A percentile compares a stretch with the other conserved stretches of the same genome.
Conservation (phyloP, 1,140 invertebrate species). For the Acromyrmex heyeri region DNA sequence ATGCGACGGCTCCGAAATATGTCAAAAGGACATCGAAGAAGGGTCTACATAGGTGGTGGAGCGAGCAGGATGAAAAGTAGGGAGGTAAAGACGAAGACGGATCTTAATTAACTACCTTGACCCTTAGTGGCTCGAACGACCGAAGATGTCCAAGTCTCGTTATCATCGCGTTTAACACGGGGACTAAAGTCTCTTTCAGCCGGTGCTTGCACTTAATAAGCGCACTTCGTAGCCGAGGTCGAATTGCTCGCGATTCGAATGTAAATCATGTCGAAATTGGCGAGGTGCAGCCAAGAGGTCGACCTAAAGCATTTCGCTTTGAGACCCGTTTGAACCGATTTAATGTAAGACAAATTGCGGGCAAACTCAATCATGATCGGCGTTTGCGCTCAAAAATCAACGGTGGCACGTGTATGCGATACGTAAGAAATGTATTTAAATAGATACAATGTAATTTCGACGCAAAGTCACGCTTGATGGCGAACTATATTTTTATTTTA, state of each 20-base stretch:
- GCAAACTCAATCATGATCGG: conserved; percentile 11
- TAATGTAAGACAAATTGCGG: conserved; percentile 25
- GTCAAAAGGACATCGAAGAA: neutral
- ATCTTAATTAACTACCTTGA: conserved; percentile 43
- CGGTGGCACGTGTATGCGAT: conserved; percentile 5
- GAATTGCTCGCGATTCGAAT: conserved; percentile 49
- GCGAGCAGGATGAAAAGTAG: neutral
- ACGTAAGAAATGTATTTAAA: neutral
- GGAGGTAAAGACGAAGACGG: neutral
- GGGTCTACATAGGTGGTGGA: neutral
- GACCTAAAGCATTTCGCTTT: conserved; percentile 42
- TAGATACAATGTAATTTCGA: neutral
- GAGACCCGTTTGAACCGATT: conserved; percentile 16
- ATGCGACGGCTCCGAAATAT: conserved; percentile 2
- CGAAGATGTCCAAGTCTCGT: conserved; percentile 47
- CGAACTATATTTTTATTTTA: conserved; percentile 18
- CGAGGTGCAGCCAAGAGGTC: neutral
- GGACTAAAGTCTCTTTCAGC: conserved; percentile 43
- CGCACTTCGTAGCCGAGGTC: conserved; percentile 19
- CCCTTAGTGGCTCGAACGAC: neutral
- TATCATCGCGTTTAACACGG: conserved; percentile 35
- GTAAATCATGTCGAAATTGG: conserved; percentile 64
- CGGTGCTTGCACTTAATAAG: conserved; percentile 45
- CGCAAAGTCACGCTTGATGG: neutral
- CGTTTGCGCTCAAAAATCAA: conserved; percentile 1